Conservation (phyloP, 2,888 invertebrate genomes). For the Lamproptera curius region DNA sequence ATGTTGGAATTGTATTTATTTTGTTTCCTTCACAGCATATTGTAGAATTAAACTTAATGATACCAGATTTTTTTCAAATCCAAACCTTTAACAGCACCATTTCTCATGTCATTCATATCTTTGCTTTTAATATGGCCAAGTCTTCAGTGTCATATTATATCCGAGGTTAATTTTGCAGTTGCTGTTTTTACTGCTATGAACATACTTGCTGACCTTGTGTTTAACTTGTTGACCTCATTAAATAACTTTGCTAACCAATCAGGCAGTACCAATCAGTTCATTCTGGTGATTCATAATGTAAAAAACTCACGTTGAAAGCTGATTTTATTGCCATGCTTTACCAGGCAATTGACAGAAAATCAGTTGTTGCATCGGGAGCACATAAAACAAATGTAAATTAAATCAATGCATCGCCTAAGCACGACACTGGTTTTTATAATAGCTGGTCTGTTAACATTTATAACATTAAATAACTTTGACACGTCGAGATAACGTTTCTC, state of each 20-base stretch:
- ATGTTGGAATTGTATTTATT: conserved; percentile 24
- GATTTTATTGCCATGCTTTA: not conserved
- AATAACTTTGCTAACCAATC: not conserved
- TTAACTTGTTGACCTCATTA: conserved; percentile 23
- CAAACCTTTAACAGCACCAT: conserved; percentile 3
- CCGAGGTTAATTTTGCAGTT: not conserved
- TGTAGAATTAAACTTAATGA: conserved; percentile 19
- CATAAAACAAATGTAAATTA: too few species aligned
- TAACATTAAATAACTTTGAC: not conserved
- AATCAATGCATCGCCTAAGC: not conserved
- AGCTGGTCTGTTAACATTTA: not conserved
- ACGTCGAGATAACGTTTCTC: not conserved
- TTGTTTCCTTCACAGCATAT: conserved; percentile 30
- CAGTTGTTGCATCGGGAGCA: not conserved
- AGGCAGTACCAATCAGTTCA: conserved; percentile 9
- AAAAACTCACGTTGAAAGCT: conserved; percentile 7
- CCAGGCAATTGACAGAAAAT: not conserved
- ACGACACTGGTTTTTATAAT: not conserved
- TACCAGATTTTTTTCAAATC: conserved; percentile 9
- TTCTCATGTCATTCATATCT: conserved; percentile 23
- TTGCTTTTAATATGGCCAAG: conserved; percentile 23
- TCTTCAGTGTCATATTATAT: conserved; percentile 21
- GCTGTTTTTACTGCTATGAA: conserved; percentile 11
- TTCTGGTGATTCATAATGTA: conserved; percentile 20
- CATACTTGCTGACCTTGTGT: conserved; percentile 5